Conservation (phyloP, 2,113 vertebrate species). For the Variabilichromis moorii region DNA sequence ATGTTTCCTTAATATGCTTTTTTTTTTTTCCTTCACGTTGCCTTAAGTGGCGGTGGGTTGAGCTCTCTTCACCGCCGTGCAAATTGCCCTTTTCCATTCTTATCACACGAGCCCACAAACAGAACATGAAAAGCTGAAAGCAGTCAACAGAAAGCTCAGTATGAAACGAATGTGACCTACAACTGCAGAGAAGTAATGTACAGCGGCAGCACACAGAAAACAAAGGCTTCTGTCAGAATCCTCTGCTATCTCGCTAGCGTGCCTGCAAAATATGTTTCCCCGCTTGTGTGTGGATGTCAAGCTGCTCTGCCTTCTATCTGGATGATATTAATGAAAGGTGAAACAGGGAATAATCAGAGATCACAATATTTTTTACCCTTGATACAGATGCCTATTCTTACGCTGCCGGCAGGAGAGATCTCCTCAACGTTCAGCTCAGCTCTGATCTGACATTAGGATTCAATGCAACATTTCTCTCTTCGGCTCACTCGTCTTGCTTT, state of each 20-base stretch:
- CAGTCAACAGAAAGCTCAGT: background rate
- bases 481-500: constrained; percentile 17
- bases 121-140: constrained; percentile 7
- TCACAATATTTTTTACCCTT: constrained; percentile 61
- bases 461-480: constrained; percentile 48
- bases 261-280: constrained; percentile 28
- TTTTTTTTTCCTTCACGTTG: background rate
- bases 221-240: constrained; percentile 47
- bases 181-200: constrained; percentile 20
- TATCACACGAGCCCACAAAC: constrained; percentile 33
- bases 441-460: constrained; percentile 63
- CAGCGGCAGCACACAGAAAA: constrained; percentile 29
- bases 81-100: constrained; percentile 37
- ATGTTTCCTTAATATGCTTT: background rate
- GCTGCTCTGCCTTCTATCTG: constrained; percentile 27
- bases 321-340: constrained; percentile 68
- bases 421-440: constrained; percentile 14
- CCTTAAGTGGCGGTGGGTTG: background rate
- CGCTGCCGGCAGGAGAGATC: constrained; percentile 18
- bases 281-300: constrained; percentile 8
- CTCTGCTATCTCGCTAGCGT: constrained; percentile 12
- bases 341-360: constrained; percentile 66
- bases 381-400: constrained; percentile 42
- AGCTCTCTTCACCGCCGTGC: background rate
- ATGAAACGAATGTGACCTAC: constrained; percentile 48